Conservation (phyloP, 2,888 invertebrate genomes). For the Athalia cordata region DNA sequence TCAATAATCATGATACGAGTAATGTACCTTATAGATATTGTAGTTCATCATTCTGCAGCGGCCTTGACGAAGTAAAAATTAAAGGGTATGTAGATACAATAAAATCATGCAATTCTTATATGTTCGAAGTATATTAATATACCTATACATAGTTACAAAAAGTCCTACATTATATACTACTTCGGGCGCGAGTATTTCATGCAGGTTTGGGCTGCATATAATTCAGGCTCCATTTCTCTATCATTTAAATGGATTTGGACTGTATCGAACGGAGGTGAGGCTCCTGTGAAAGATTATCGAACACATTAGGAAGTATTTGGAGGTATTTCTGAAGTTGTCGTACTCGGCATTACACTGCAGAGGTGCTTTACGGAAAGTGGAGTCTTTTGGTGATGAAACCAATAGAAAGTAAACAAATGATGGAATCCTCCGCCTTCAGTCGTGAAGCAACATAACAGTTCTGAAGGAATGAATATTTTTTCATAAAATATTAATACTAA, state of each 20-base stretch:
- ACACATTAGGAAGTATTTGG: background rate
- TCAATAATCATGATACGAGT: too few relatives aligned
- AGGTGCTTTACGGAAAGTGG: slow-evolving; percentile 63
- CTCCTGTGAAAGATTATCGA: background rate
- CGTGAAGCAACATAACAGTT: slow-evolving; percentile 64
- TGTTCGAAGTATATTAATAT: too few relatives aligned
- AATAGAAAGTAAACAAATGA: background rate
- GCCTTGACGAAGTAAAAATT: too few relatives aligned
- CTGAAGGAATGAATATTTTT: too few relatives aligned
- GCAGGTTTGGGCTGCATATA: slow-evolving; percentile 3
- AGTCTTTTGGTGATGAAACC: slow-evolving; percentile 74
- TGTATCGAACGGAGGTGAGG: background rate
- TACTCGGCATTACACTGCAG: slow-evolving; percentile 72
- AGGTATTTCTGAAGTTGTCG: background rate
- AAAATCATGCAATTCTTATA: too few relatives aligned
- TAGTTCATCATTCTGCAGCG: too few relatives aligned
- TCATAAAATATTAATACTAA: too few relatives aligned
- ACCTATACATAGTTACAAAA: background rate
- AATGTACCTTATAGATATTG: too few relatives aligned
- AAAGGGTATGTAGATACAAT: too few relatives aligned
- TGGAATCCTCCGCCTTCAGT: background rate
- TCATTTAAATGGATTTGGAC: background rate
- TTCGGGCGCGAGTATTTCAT: background rate
- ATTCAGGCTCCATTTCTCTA: slow-evolving; percentile 18
- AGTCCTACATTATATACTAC: too few relatives aligned